Evolutionary conservation across 1,140 invertebrate species (phyloP), one percentile per base, ranked within the genome.

Genomic region (Probaryconus sp.): DNA sequence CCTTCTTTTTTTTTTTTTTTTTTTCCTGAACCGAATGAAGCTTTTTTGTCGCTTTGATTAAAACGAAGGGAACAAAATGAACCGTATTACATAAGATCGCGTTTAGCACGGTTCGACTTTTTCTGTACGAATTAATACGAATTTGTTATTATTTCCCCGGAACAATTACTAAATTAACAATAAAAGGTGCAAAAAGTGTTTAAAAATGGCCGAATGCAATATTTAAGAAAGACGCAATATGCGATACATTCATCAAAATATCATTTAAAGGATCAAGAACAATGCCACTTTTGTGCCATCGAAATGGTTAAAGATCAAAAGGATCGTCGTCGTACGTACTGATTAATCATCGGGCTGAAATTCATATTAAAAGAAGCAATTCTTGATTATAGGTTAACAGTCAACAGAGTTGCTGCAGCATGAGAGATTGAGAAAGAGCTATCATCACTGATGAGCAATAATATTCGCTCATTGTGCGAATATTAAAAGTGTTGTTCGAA

Each of bases 341-440:
- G 65, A 74, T 73, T 73, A 73, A 61, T 73, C 61, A 67, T 55
- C 47, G 3, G 47, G n/a, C 45, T 67, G 63, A 73, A 73, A 73
- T 38, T 64, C 40, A 14, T 33, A 48, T 43, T 45, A 45, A 74
- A 74, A 64, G 56, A 68, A 74, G 51, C 53, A 68, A 50, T 67
- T 55, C 63, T 74, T 74, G 71, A 74, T 74, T 74, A 74, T 68
- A 68, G 71, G 71, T 74, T 74, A 64, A 67, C 26, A 51, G 53
- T 45, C 20, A 30, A n/a, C 21, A n/a, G n/a, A n/a, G 47, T 53
- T 40, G 69, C 35, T 53, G 17, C 50, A 31, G 11, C 26, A 9
- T 11, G 18, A 21, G n/a, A n/a, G 67, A 61, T 73, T 73, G 70
- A 56, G 70, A 16, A 74, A 74, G 40, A 53, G 40, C 60, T 33